Evolutionary conservation across 2,113 vertebrate genomes (phyloP), one percentile per base, ranked within the genome.

Genomic region (Trochalopteron elliotii): DNA sequence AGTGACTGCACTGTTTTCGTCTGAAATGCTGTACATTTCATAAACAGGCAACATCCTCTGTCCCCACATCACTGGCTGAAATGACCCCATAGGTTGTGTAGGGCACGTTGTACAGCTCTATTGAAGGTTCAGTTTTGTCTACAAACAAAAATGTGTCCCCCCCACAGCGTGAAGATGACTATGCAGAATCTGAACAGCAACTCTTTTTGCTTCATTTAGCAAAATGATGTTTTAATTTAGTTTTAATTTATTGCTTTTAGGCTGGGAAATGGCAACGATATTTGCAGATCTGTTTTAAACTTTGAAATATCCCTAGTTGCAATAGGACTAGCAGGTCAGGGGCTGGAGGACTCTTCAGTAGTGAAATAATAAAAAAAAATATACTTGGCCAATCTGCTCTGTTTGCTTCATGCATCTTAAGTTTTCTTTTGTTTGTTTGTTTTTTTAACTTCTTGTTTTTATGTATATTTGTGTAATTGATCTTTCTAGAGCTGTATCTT

Each of bases 171-270:
- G 95, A 94, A 93, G 90, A 71, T 85, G 74, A 77, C 69, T 95
- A 39, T 86, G 94, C 96, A 90, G 94, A 93, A 90, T 90, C 70
- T 52, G 81, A 96, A 50, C 87, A 55, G 86, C 80, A 75, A 37
- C 90, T 95, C 15, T 31, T 49, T 97, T 97, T 35, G 33, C 76
- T 95, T 95, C 87, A 59, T 40, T 40, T 61, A 40, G 37, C 3
- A 1, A 61, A 61, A 25, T 40, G 37, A 39, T 39, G 17, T 39
- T 61, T 60, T 60, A 60, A 37, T 37, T 60, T 75, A 72, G 74
- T 92, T 94, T 96, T 97, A 96, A 97, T 96, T 94, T 97, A 95
- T 95, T 96, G 89, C 84, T 96, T 97, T 96, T 97, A 94, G 92
- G 92, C 97, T 96, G 95, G 96, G 96, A 97, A 98, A 97, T 72